phyloP scores from a whole-genome alignment of 2,113 vertebrate genomes.

The Laticauda laticaudata region DNA sequence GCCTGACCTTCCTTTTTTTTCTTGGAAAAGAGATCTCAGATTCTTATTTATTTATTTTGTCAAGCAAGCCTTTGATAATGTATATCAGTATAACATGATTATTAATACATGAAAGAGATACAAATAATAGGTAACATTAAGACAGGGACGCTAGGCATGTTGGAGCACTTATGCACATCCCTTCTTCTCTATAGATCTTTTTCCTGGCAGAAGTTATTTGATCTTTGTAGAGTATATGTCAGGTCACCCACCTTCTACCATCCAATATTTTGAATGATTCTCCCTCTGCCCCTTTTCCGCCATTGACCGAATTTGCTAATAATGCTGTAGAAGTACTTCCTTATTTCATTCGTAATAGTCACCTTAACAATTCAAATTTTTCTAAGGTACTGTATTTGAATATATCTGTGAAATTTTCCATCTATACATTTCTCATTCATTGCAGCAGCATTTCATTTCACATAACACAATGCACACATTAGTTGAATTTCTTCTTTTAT shows the following conservation, averaged over 20 bases:
- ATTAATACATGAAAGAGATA: no score
- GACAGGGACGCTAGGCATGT: no score
- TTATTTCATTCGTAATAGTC: background rate
- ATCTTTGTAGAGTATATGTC: background rate
- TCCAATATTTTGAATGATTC: background rate
- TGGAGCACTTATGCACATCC: no score
- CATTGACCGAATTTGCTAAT: background rate
- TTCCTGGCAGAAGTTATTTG: background rate
- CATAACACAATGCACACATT: background rate
- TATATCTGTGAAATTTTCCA: background rate
- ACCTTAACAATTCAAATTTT: background rate
- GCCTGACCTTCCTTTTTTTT: background rate
- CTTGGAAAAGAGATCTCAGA: background rate
- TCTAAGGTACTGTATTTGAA: background rate
- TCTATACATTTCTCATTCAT: background rate
- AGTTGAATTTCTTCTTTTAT: background rate
- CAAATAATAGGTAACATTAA: no score
- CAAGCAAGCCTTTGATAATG: no score
- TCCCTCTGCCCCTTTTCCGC: background rate
- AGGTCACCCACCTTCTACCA: background rate
- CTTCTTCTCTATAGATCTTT: background rate
- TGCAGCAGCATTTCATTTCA: background rate
- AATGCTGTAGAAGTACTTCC: background rate
- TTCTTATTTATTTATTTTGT: no score
- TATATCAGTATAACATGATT: no score